These are phyloP conservation scores for Lagopus muta DNA, from an alignment of 2,113 vertebrate genomes.

Conservation along the genomic window DNA sequence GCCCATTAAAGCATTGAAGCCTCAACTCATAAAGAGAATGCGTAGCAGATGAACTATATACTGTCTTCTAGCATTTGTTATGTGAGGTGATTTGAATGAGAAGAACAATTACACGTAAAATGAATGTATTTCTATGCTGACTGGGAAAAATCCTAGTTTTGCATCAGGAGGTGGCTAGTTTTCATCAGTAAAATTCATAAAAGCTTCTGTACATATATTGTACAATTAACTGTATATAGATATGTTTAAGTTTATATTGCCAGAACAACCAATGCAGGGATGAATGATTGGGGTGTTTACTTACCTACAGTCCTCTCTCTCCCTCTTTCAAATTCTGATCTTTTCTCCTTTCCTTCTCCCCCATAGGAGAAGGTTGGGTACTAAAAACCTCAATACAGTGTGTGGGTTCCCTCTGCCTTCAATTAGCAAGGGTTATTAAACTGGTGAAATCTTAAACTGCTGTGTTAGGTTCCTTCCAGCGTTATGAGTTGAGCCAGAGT, in stretches of 20 bases:
- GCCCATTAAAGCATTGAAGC: constrained; percentile 61
- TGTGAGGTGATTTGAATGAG: constrained; percentile 68
- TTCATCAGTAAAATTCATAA: constrained; percentile 50
- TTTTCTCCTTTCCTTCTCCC: neutral
- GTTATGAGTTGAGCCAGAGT: constrained; percentile 58
- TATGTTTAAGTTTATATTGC: constrained; percentile 20
- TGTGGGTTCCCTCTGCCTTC: rapidly evolving
- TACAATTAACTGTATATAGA: constrained; percentile 51
- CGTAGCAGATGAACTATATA: constrained; percentile 69
- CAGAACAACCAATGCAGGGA: constrained; percentile 13
- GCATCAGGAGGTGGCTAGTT: constrained; percentile 66
- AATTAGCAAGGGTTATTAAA: constrained; percentile 69
- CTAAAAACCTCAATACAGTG: neutral
- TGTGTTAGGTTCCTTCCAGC: constrained; percentile 36
- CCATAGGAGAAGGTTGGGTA: neutral
- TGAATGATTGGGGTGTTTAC: neutral
- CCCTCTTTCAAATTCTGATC: neutral
- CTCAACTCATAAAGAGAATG: constrained; percentile 64
- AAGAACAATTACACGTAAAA: constrained; percentile 72
- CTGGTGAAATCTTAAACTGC: constrained; percentile 52
- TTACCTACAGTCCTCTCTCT: neutral
- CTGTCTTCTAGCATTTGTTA: constrained; percentile 58
- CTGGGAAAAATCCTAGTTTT: constrained; percentile 37
- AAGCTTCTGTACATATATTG: constrained; percentile 33
- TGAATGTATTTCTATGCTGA: constrained; percentile 62